phyloP scores from a whole-genome alignment of 2,113 vertebrate genomes.

The Microcebus tavaratra region DNA sequence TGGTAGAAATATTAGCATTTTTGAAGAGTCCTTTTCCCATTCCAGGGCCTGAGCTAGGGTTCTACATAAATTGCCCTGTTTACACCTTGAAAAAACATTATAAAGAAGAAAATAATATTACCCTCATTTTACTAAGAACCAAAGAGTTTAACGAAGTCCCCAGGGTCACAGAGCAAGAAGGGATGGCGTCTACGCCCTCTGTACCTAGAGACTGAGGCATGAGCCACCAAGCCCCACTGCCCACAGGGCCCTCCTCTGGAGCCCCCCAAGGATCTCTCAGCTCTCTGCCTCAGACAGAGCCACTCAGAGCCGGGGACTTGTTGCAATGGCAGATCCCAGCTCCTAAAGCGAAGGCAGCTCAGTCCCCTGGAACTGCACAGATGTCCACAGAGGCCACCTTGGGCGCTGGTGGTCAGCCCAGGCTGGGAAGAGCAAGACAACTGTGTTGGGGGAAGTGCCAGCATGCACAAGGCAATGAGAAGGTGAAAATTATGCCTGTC shows the following conservation, averaged over 20 bases:
- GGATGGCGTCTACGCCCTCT: neutral
- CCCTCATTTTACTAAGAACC: neutral
- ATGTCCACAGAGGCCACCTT: neutral
- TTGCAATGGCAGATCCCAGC: neutral
- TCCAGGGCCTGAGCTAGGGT: neutral
- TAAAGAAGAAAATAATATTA: neutral
- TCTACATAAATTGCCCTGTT: neutral
- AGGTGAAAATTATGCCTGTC: neutral
- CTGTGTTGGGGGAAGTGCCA: neutral
- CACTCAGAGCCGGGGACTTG: neutral
- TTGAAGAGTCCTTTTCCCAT: neutral
- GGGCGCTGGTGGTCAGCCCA: neutral
- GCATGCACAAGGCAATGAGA: neutral
- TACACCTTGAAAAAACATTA: neutral
- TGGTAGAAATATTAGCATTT: neutral
- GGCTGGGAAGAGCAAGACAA: neutral
- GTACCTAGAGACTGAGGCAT: neutral
- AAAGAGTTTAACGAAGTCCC: neutral
- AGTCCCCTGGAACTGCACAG: neutral
- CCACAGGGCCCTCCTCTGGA: neutral
- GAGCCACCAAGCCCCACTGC: neutral
- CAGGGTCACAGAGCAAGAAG: neutral
- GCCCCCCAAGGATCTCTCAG: neutral
- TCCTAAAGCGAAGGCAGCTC: neutral
- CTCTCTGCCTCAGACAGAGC: neutral